Conservation (phyloP, 1,140 invertebrate species). For the Papilio xuthus region DNA sequence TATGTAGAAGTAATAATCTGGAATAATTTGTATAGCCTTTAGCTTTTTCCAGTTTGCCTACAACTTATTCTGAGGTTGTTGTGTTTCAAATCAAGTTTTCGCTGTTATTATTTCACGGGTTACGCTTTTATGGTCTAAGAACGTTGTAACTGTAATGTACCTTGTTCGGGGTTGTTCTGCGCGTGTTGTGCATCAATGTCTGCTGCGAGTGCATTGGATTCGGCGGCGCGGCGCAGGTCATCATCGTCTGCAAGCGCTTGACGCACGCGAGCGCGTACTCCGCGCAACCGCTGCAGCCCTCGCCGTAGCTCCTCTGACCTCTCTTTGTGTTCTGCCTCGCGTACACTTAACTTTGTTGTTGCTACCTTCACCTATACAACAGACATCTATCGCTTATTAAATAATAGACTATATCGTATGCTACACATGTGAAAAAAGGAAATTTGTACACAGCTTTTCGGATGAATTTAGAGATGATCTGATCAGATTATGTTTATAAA, state of each 20-base stretch:
- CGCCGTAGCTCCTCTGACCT: slow-evolving; percentile 51
- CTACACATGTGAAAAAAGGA: too few species aligned
- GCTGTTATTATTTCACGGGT: too few species aligned
- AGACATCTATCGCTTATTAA: too few species aligned
- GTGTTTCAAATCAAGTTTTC: too few species aligned
- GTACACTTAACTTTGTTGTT: slow-evolving; percentile 63
- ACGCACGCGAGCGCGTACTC: slow-evolving; percentile 59
- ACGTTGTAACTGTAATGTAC: slow-evolving; percentile 37
- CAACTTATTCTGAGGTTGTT: too few species aligned
- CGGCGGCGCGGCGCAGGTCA: slow-evolving; percentile 49
- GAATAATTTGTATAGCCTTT: too few species aligned
- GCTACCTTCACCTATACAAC: slow-evolving; percentile 64
- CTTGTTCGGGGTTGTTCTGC: slow-evolving; percentile 52
- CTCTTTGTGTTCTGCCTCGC: slow-evolving; percentile 62
- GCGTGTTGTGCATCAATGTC: slow-evolving; percentile 41
- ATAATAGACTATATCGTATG: too few species aligned
- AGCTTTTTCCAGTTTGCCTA: too few species aligned
- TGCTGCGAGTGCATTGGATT: slow-evolving; percentile 39
- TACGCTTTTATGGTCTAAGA: too few species aligned
- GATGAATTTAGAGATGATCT: too few species aligned
- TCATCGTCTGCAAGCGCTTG: slow-evolving; percentile 59
- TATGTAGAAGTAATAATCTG: background rate
- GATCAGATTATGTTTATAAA: too few species aligned
- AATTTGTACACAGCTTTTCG: too few species aligned
- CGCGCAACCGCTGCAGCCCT: slow-evolving; percentile 51